A percentile compares a stretch with the other conserved stretches of the same genome.
phyloP scores from a whole-genome alignment of 30 jellyfish, hydroid and myxozoan genomes.

The Hydra vulgaris region DNA sequence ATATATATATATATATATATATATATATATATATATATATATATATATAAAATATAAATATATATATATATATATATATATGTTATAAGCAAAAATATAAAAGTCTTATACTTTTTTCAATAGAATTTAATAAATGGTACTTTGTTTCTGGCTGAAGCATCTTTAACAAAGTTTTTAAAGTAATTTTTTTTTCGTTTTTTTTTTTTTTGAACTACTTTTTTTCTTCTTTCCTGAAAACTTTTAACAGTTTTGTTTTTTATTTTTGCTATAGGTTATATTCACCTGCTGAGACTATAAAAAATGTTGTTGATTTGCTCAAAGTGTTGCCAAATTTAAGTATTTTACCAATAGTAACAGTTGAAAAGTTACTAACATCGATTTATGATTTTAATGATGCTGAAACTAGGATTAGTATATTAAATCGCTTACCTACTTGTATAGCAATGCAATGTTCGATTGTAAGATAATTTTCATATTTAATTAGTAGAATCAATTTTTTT shows the following conservation, averaged over 20 bases:
- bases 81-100: too few relatives aligned
- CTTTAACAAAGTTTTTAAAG: background rate
- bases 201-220: background rate
- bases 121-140: background rate
- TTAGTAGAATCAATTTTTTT: too few relatives aligned
- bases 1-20: too few relatives aligned
- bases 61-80: too few relatives aligned
- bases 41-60: too few relatives aligned
- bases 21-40: too few relatives aligned
- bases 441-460: background rate
- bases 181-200: background rate
- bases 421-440: background rate
- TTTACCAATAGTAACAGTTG: slow-evolving; percentile 9
- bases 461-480: background rate
- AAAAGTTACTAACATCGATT: background rate
- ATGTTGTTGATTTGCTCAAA: background rate
- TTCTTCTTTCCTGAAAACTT: background rate
- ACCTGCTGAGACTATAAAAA: background rate
- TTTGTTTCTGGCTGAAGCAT: background rate
- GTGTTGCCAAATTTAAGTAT: slow-evolving; percentile 1
- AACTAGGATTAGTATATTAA: background rate
- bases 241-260: background rate
- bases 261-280: slow-evolving; percentile 1
- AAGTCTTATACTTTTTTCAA: too few relatives aligned
- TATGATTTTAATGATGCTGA: slow-evolving; percentile 3